These are phyloP conservation scores for Chesias legatella DNA, from an alignment of 2,888 invertebrate species.

Conservation along the genomic window DNA sequence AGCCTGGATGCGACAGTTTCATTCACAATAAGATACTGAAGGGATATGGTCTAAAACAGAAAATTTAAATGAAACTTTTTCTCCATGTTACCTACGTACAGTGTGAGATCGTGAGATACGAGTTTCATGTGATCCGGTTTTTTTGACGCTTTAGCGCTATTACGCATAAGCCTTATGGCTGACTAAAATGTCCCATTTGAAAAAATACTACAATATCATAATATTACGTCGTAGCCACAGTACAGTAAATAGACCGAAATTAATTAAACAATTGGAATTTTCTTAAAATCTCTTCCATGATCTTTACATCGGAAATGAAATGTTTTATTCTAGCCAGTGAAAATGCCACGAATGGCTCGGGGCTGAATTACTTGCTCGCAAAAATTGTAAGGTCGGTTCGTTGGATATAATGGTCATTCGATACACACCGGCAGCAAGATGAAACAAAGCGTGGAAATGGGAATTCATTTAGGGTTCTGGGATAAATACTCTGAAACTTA, in stretches of 20 bases:
- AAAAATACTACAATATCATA: no score
- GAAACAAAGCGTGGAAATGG: constrained; percentile 28
- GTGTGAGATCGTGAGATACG: no score
- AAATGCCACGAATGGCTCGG: constrained; percentile 63
- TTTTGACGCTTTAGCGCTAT: no score
- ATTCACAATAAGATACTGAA: constrained; percentile 23
- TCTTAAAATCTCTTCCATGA: constrained; percentile 43
- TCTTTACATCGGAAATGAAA: constrained; percentile 51
- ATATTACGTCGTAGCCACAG: constrained; percentile 4
- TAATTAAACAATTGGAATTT: constrained; percentile 20
- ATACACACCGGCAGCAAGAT: constrained; percentile 36
- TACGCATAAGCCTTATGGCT: no score
- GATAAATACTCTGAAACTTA: constrained; percentile 17
- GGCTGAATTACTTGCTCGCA: constrained; percentile 65
- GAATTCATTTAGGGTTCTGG: constrained; percentile 19
- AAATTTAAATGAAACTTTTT: no score
- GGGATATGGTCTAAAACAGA: no score
- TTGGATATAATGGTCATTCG: constrained; percentile 57
- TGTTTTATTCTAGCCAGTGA: constrained; percentile 72
- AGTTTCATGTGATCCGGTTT: no score
- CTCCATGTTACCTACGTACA: no score
- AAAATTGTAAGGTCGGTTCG: constrained; percentile 58
- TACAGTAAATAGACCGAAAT: constrained; percentile 18
- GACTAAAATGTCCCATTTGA: no score
- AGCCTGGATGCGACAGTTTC: constrained; percentile 50